Evolutionary conservation across 2,797 vertebrate species (phyloP).

Genomic region (Chrysolophus pictus): DNA sequence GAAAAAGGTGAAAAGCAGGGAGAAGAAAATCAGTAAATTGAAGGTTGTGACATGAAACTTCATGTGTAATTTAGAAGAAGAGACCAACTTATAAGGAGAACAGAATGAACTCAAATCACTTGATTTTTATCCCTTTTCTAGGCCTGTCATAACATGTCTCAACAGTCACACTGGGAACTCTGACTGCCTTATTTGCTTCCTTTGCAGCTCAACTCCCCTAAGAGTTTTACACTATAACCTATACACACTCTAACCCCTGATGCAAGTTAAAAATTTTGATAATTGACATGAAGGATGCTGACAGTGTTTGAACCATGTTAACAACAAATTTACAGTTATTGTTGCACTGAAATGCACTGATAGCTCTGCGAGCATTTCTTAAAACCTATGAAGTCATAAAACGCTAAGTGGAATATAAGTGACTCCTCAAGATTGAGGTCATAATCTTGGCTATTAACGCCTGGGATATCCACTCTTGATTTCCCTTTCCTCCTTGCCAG

Average conservation of each 20-base stretch:
- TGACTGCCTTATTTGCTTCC: neutral
- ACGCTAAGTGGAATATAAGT: neutral
- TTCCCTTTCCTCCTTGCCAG: neutral
- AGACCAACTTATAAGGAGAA: neutral
- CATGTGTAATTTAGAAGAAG: neutral
- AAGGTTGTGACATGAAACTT: neutral
- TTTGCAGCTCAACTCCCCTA: neutral
- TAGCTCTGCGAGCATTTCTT: neutral
- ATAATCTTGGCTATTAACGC: neutral
- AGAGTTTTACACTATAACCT: neutral
- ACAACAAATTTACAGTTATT: neutral
- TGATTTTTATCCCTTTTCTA: accelerated
- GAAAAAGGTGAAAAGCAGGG: neutral
- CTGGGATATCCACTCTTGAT: neutral
- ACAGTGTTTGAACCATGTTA: too few species aligned
- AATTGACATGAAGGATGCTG: neutral
- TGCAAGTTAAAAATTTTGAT: neutral
- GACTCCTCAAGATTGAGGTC: neutral
- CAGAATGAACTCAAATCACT: neutral
- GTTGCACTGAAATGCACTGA: neutral
- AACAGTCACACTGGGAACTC: neutral
- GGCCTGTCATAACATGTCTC: neutral
- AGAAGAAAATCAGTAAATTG: neutral
- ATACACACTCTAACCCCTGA: neutral
- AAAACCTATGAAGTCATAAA: neutral